Base-by-base conservation (phyloP, 2,113 vertebrate species). In the Sprattus sprattus region DNA sequence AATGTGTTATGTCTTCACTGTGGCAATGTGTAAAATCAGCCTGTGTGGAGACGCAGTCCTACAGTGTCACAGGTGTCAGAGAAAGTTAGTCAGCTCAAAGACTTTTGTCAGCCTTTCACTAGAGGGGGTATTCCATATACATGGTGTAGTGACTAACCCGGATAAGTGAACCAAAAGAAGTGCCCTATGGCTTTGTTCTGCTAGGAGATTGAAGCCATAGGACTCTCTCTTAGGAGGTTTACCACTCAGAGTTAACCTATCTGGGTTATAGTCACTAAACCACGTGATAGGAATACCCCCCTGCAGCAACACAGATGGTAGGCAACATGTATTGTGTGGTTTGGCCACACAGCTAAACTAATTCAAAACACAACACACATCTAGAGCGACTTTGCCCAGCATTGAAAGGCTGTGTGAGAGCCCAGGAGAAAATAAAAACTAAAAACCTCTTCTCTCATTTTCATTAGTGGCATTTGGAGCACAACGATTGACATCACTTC, bases 401-500 rank as follows among this genome's bases (percentile, higher is more conserved):
- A 16, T 5, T 78, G 28, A 5, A 78, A 32, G 28, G 71, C 71
- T 39, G 71, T 32, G 32, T 78, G 71, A 78, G 15, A 78, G 71
- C 5, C 0, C 3, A 83, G 50, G 25, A 80, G 50, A 45, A 46
- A 22, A 20, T 49, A 54, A 64, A 80, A 52, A 82, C 28, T 60
- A 47, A 45, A 46, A 82, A 32, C 25, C 25, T 22, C 57, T 28
- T 47, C 20, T 85, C 18, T 46, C 10, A 13, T 22, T 84, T 60
- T 64, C 52, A 44, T 67, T 67, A 67, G 64, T 67, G 64, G 64
- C 64, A 67, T 86, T 87, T 2, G 57, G 45, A 86, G 57, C 3
- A 4, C 32, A 83, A 15, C 18, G 45, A 45, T n/a, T 81, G 25
- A 84, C 45, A 89, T 82, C 9, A 82, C 32, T 82, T 82, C 80